Percentiles rank a stretch among this genome's conserved stretches.
Evolutionary conservation across 1,140 invertebrate genomes (phyloP).

Genomic region (Drosophila virilis): DNA sequence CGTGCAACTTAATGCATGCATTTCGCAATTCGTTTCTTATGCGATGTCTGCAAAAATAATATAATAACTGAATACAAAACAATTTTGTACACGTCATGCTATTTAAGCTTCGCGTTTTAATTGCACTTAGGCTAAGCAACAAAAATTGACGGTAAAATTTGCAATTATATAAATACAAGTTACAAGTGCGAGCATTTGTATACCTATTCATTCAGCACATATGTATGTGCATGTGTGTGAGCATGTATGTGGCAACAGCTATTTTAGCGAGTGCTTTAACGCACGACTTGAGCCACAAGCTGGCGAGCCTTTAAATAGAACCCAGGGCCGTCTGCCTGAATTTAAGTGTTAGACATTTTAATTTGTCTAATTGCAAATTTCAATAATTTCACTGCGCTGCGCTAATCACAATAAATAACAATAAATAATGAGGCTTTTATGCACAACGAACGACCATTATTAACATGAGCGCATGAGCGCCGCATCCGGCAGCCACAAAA

Average conservation of each 20-base stretch:
- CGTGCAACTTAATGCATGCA: slow-evolving; percentile 12
- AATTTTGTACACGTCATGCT: slow-evolving; percentile 55
- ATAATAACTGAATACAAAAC: slow-evolving; percentile 19
- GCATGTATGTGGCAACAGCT: slow-evolving; percentile 23
- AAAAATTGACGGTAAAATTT: slow-evolving; percentile 73
- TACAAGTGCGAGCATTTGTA: slow-evolving; percentile 29
- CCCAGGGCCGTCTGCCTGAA: slow-evolving; percentile 53
- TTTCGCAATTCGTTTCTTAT: slow-evolving; percentile 13
- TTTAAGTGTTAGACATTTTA: slow-evolving; percentile 51
- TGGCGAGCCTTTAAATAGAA: slow-evolving; percentile 59
- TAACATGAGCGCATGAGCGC: slow-evolving; percentile 6
- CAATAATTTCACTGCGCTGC: slow-evolving; percentile 68
- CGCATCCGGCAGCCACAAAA: slow-evolving; percentile 55
- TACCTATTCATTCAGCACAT: slow-evolving; percentile 15
- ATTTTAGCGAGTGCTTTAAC: slow-evolving; percentile 15
- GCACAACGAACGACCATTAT: slow-evolving; percentile 38
- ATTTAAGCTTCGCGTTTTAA: slow-evolving; percentile 65
- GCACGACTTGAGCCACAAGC: slow-evolving; percentile 18
- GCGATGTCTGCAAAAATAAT: not conserved
- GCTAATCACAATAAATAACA: slow-evolving; percentile 58
- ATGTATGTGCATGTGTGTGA: not conserved
- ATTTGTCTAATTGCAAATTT: slow-evolving; percentile 74
- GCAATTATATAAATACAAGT: slow-evolving; percentile 73
- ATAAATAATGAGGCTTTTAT: slow-evolving; percentile 55
- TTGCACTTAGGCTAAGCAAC: slow-evolving; percentile 64